Percentiles rank a stretch among this genome's conserved stretches.
These are phyloP conservation scores for Chironomus striatipennis DNA, from an alignment of 1,140 invertebrate genomes.

Conservation along the genomic window DNA sequence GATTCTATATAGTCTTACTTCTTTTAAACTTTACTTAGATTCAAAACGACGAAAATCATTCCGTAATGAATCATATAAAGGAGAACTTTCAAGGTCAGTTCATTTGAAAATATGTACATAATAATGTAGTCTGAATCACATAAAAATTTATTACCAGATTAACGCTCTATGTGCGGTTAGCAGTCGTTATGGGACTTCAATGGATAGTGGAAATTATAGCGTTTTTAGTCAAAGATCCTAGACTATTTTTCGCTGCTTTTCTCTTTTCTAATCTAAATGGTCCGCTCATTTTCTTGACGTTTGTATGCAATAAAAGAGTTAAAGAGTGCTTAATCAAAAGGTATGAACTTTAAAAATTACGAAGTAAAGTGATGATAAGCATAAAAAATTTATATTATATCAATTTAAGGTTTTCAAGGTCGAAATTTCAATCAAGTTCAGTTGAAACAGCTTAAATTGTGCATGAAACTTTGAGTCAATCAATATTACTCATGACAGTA, in stretches of 20 bases:
- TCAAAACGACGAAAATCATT: not conserved
- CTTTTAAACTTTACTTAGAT: not conserved
- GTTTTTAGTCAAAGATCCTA: not conserved
- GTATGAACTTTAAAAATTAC: not conserved
- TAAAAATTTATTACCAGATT: not conserved
- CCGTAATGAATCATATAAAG: no score
- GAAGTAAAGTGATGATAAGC: no score
- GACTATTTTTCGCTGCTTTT: not conserved
- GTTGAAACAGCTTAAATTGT: no score
- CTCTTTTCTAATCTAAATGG: not conserved
- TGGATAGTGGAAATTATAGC: not conserved
- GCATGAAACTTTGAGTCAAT: no score
- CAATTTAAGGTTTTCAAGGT: no score
- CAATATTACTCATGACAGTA: no score
- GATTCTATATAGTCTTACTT: not conserved
- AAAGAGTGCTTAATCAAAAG: not conserved
- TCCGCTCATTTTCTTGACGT: not conserved
- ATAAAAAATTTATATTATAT: no score
- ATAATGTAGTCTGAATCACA: no score
- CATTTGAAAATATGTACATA: no score
- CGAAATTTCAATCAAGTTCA: no score
- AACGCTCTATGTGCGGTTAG: not conserved
- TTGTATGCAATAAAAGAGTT: not conserved
- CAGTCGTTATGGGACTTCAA: not conserved
- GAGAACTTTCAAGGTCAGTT: no score